Base-by-base conservation (phyloP, 2,888 invertebrate genomes). In the Heliconius cydno region DNA sequence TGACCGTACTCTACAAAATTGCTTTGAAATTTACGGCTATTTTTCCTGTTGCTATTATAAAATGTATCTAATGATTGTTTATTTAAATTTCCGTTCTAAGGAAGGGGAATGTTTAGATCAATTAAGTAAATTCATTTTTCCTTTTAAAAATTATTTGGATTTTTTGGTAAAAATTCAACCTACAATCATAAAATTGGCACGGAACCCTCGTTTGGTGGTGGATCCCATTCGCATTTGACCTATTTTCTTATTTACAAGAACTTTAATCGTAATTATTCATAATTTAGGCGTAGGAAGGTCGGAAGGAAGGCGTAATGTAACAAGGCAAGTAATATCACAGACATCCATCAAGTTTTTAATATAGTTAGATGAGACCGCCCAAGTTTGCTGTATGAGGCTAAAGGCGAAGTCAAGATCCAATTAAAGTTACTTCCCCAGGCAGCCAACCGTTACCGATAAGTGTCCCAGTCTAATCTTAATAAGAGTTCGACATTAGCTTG, bases 361-460 rank as follows among this genome's bases (percentile, higher is more conserved):
- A 76, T 65, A 78, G 72, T 80, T 78, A 82, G 80, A 77, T 77
- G 79, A 79, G 71, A 78, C 74, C 70, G 75, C 79, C 46, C 71
- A 79, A 80, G 79, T 80, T 80, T 38, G 72, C 52, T 80, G 70
- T 75, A 66, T 76, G 76, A 78, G 82, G 81, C 73, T 75, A 78
- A 67, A 38, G 78, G 73, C 38, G 75, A 79, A 81, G 81, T 80
- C 78, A 75, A 81, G 79, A 81, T 81, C 81, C 82, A 83, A 83
- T 83, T 82, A 81, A 83, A 83, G 80, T 83, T 82, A 70, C 77
- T 79, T 80, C 70, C 63, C 78, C 76, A 67, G 71, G 71, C 80
- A 52, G 60, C 79, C 68, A 66, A 80, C 74, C 80, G 77, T 76
- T 82, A 80, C 81, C 80, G 81, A 83, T 81, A 81, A 84, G 84